Conservation (phyloP, 2,888 invertebrate species). For the Himalopsyche japonica region DNA sequence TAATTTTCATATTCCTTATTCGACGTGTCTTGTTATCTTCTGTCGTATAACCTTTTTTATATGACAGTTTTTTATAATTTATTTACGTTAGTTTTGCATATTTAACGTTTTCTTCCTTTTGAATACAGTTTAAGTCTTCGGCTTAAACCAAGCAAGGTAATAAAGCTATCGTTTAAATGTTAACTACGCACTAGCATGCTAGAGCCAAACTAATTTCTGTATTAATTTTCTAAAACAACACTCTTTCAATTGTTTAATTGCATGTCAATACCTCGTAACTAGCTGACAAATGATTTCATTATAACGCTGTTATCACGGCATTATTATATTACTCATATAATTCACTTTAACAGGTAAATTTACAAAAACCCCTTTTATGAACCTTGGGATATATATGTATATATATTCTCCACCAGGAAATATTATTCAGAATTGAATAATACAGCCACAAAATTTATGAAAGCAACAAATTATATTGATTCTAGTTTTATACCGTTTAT, state of each 20-base stretch:
- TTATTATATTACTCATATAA: background rate
- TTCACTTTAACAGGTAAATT: background rate
- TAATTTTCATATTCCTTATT: too few relatives aligned
- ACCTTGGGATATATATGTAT: too few relatives aligned
- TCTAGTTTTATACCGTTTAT: too few relatives aligned
- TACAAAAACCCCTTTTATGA: background rate
- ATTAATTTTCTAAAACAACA: background rate
- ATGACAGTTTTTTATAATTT: too few relatives aligned
- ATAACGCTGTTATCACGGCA: constrained; percentile 23
- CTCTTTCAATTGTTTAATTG: background rate
- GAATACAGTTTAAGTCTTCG: background rate
- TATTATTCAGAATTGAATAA: too few relatives aligned
- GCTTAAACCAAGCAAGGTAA: background rate
- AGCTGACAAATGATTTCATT: constrained; percentile 29
- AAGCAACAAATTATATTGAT: too few relatives aligned
- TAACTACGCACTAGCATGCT: background rate
- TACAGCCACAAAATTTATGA: too few relatives aligned
- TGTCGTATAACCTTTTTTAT: too few relatives aligned
- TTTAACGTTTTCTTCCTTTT: too few relatives aligned
- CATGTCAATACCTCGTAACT: background rate
- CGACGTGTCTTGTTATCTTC: too few relatives aligned
- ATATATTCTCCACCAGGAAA: too few relatives aligned
- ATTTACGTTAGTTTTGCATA: too few relatives aligned
- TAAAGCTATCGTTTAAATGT: background rate
- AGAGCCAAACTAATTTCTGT: background rate